These are phyloP conservation scores for Pedionomus torquatus DNA, from an alignment of 2,113 vertebrate genomes.

Conservation along the genomic window DNA sequence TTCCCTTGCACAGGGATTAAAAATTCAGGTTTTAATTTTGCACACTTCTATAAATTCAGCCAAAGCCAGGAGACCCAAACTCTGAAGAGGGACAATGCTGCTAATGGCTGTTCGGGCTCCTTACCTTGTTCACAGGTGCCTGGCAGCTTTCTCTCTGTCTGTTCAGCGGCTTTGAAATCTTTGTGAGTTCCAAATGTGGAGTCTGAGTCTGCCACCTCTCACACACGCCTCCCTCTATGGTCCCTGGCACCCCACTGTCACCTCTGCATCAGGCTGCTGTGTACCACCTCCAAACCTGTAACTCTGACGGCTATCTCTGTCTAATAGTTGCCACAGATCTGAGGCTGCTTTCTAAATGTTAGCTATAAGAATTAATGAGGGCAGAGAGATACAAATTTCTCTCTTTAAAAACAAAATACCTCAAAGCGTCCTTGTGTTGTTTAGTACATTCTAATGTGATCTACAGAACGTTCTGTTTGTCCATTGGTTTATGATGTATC, in stretches of 20 bases:
- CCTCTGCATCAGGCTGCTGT: background rate
- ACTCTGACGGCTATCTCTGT: background rate
- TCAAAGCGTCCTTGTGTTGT: background rate
- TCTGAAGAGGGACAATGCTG: background rate
- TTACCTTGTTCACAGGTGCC: background rate
- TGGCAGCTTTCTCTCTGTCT: background rate
- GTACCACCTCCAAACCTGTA: background rate
- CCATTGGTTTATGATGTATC: background rate
- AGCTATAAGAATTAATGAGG: background rate
- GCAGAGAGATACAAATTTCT: background rate
- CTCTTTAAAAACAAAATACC: background rate
- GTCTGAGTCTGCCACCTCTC: background rate
- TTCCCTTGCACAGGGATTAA: background rate
- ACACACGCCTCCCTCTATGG: accelerated
- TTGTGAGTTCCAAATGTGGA: background rate
- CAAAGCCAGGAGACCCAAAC: background rate
- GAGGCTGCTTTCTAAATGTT: background rate
- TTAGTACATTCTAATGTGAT: background rate
- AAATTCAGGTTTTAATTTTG: background rate
- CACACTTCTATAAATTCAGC: background rate
- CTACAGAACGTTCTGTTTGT: background rate
- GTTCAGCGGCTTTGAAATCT: background rate
- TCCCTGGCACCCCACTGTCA: background rate
- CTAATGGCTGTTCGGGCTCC: background rate
- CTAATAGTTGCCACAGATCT: background rate